Evolutionary conservation across 1,140 invertebrate species (phyloP).

Genomic region (Bombus soroeensis): DNA sequence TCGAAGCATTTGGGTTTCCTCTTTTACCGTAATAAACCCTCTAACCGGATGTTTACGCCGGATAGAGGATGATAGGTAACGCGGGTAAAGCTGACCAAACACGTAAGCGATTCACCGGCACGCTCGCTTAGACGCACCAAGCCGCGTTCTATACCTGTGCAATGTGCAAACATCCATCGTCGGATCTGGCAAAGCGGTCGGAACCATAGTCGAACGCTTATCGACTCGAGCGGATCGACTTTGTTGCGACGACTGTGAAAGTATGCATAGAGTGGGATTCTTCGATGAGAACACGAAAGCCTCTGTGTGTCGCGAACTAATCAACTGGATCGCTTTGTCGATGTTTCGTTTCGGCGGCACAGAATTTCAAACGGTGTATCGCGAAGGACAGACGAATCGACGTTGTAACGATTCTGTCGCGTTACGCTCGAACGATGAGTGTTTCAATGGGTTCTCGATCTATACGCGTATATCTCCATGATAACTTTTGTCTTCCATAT

Average conservation of each 20-base stretch:
- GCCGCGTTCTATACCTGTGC: background rate
- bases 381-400: too few species aligned
- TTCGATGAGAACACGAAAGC: background rate
- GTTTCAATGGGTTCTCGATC: too few species aligned
- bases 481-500: too few species aligned
- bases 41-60: constrained; percentile 40
- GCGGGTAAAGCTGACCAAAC: constrained; percentile 18
- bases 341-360: background rate
- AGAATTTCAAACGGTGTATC: background rate
- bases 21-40: constrained; percentile 21
- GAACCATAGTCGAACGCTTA: constrained; percentile 15
- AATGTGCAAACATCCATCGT: constrained; percentile 6
- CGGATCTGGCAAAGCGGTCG: constrained; percentile 31
- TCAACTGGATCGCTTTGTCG: background rate
- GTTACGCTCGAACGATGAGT: too few species aligned
- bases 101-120: constrained; percentile 34
- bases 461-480: too few species aligned
- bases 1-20: background rate
- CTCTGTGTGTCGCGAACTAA: background rate
- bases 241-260: background rate
- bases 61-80: constrained; percentile 15
- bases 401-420: too few species aligned
- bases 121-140: constrained; percentile 10
- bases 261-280: background rate
- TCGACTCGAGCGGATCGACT: constrained; percentile 16